A percentile compares a stretch with the other conserved stretches of the same genome.
Evolutionary conservation across 2,888 invertebrate genomes (phyloP).

Genomic region (Mythimna albipuncta): DNA sequence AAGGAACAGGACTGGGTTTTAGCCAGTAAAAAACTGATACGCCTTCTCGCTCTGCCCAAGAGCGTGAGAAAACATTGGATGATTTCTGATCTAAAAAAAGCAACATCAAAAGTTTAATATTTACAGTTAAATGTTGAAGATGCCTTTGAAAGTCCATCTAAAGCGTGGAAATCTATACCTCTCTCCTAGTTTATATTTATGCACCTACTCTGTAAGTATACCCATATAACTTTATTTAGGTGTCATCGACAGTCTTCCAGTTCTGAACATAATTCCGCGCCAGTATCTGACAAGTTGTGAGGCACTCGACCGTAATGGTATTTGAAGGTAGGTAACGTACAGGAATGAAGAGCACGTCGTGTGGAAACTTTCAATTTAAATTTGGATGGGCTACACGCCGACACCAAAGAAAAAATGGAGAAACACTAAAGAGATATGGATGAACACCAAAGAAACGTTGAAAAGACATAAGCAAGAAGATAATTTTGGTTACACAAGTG

Average conservation of each 20-base stretch:
- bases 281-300: neutral
- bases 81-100: no score
- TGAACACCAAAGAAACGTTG: neutral
- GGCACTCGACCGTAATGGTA: constrained; percentile 2
- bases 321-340: neutral
- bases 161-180: neutral
- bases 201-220: neutral
- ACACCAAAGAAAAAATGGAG: neutral
- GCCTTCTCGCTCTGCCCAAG: no score
- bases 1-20: no score
- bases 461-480: neutral
- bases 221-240: neutral
- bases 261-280: neutral
- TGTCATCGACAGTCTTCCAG: neutral
- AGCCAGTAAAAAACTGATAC: no score
- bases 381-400: neutral
- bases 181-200: neutral
- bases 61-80: no score
- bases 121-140: neutral
- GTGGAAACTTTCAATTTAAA: neutral
- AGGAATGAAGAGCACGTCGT: neutral
- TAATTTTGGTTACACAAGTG: neutral
- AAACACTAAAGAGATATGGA: neutral
- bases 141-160: neutral
- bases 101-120: neutral